Conservation (phyloP, 1,140 invertebrate genomes). For the Drosophila micromelanica region DNA sequence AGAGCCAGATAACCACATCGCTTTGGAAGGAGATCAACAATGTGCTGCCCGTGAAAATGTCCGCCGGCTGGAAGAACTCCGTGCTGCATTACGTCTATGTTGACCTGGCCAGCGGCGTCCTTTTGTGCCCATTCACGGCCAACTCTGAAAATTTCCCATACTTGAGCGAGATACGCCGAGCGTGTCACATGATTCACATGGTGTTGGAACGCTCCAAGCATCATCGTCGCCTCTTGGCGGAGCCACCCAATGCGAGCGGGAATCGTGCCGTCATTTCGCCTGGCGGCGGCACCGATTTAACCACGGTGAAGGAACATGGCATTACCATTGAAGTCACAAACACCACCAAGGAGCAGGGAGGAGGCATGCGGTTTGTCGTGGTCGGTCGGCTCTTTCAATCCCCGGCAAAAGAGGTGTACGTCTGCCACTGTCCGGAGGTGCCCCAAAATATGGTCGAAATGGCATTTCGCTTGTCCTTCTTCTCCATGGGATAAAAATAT, state of each 20-base stretch:
- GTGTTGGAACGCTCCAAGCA: conserved; percentile 88
- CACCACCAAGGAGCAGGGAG: conserved; percentile 19
- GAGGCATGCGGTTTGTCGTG: conserved; percentile 76
- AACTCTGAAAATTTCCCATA: conserved; percentile 85
- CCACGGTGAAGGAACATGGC: conserved; percentile 86
- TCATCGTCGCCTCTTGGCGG: conserved; percentile 86
- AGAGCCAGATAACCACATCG: conserved; percentile 89
- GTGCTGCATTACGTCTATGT: conserved; percentile 76
- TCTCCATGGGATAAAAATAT: conserved; percentile 65
- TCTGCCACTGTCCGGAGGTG: conserved; percentile 91
- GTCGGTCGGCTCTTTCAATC: conserved; percentile 88
- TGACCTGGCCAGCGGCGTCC: conserved; percentile 69
- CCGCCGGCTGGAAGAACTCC: conserved; percentile 76
- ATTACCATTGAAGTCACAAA: conserved; percentile 57
- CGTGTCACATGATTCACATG: conserved; percentile 89
- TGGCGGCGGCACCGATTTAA: conserved; percentile 87
- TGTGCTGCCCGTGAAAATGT: conserved; percentile 86
- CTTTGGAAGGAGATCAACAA: conserved; percentile 90
- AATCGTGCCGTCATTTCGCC: conserved; percentile 67
- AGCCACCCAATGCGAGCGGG: conserved; percentile 78
- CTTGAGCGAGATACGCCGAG: conserved; percentile 88
- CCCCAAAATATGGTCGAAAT: conserved; percentile 93
- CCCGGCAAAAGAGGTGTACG: conserved; percentile 90
- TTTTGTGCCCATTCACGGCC: conserved; percentile 67
- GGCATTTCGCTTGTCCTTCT: conserved; percentile 89